Base-by-base conservation (phyloP, 1,140 invertebrate genomes). In the Thaumatotibia leucotreta region DNA sequence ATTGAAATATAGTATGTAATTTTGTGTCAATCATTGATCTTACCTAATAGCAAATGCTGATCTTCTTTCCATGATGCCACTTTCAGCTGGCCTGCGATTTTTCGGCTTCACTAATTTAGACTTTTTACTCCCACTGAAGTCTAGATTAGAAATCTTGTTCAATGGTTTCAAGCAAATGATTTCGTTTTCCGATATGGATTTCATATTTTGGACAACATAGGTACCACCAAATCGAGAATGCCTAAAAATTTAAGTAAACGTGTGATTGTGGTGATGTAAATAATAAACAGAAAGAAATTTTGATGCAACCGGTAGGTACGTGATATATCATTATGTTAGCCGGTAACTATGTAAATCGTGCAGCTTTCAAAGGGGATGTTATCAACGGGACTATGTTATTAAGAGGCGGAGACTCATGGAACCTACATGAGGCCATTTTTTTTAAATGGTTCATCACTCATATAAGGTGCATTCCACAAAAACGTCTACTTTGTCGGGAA, bases 141-240 rank as follows among this genome's bases (percentile, higher is more conserved):
- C 93, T 52, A 98, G 87, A 20, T 94, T 93, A 22, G 95, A 93
- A 45, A 96, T 92, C 74, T 96, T 95, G 70, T 94, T 93, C 32
- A 97, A 91, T 0, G 97, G 95, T 84, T 97, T 97, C 81, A 99
- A 95, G 81, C 95, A 96, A 71, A 99, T 97, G 52, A 99, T 86
- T 77, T 97, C 95, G 69, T 96, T 96, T 64, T 99, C 97, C 72
- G 96, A 97, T 74, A 98, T 96, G 9, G 97, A 97, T 88, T 99
- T 98, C 93, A 99, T 95, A 82, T 98, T 98, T 82, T 96, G 94
- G 1, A 99, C 94, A 1, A 96, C 94, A 90, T 95, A 99, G 9
- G 97, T 98, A 29, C 98, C 98, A 17, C 97, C 97, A 88, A 99
- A 99, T 73, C 96, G 93, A 0, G 97, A 98, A 92, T 98, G 97